Evolutionary conservation across 2,797 vertebrate species (phyloP).

Genomic region (Urophycis tenuis): DNA sequence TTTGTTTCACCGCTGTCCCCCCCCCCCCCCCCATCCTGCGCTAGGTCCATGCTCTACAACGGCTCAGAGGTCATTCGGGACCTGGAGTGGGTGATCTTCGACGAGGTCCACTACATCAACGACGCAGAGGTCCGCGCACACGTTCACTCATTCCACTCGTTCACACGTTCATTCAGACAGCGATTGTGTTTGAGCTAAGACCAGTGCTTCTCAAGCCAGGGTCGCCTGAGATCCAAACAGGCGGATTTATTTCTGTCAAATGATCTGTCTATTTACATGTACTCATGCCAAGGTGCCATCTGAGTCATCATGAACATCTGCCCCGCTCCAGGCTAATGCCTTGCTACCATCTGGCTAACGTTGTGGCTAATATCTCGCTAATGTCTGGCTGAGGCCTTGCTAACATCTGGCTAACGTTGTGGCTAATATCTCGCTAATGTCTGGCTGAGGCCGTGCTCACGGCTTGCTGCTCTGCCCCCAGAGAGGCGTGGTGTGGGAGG

Average conservation of each 20-base stretch:
- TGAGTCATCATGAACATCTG: background rate
- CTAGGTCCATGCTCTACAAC: conserved; percentile 90
- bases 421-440: background rate
- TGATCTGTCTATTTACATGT: too few species aligned
- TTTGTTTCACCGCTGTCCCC: background rate
- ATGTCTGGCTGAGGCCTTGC: background rate
- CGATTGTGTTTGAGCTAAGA: background rate
- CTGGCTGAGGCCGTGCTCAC: too few species aligned
- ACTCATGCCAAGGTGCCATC: background rate
- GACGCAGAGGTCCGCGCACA: conserved; percentile 76
- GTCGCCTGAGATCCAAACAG: background rate
- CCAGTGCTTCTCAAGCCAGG: background rate
- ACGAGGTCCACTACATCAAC: conserved; percentile 93
- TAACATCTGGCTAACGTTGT: background rate
- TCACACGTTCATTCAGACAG: background rate
- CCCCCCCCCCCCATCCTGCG: background rate
- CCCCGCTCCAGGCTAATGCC: background rate
- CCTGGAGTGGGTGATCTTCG: conserved; percentile 93
- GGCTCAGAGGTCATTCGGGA: conserved; percentile 91
- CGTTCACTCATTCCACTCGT: too few species aligned
- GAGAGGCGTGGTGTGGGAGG: conserved; percentile 94
- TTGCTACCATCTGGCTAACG: too few species aligned
- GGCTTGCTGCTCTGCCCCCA: conserved; percentile 40
- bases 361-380: too few species aligned
- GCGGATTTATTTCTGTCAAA: background rate